Evolutionary conservation across 1,140 invertebrate genomes (phyloP), one percentile per base, ranked within the genome.

Genomic region (Araneus ventricosus): DNA sequence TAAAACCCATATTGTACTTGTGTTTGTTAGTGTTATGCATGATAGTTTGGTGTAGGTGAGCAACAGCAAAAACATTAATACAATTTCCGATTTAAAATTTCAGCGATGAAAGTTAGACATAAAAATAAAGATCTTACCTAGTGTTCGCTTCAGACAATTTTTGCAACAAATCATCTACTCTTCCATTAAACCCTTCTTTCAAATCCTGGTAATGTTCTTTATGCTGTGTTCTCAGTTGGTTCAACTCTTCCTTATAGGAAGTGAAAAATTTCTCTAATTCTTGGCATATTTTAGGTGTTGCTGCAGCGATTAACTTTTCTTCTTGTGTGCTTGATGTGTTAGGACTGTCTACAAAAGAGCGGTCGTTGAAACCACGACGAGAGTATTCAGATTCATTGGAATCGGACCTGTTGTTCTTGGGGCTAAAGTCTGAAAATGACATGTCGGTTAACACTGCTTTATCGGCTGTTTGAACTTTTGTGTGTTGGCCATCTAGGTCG

Each of bases 121-220:
- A 17, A 52, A 14, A 14, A 14, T 52, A 52, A 52, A 52, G 10
- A 52, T 14, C 67, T 75, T 94, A 96, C 95, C 95, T 95, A 79
- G 96, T 97, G 95, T 98, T 98, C 24, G 97, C 97, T 95, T 98
- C 98, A 88, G 97, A 96, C 67, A 98, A 95, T 95, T 97, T 97
- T 94, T 97, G 97, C 39, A 98, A 95, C 93, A 98, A 95, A 39
- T 97, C 96, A 95, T 98, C 96, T n/a, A 96, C 95, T 95, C 97
- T 97, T 94, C 98, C 97, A 95, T 98, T 98, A 94, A 98, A 97
- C 70, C 96, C 96, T 94, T 97, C 97, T 94, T 95, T 95, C 84
- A 95, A 39, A 80, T 95, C 94, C 82, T 95, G 95, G 85, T 94
- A 95, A 93, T 97, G 97, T 84, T 97, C 96, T 59, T 97, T 96